Conservation (phyloP, 1,140 invertebrate species). For the Ceratoteleas bidentatus region DNA sequence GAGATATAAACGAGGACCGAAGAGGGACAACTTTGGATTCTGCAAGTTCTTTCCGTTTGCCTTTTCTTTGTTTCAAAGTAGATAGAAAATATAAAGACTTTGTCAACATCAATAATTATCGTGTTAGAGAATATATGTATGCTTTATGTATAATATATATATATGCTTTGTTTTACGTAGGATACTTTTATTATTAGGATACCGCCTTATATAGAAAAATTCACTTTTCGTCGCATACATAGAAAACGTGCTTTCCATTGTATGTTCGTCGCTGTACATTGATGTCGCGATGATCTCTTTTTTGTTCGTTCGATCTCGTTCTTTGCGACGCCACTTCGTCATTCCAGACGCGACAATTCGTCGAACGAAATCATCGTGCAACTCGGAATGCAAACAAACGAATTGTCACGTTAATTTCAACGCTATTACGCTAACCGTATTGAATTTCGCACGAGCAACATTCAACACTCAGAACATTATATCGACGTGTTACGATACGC, state of each 20-base stretch:
- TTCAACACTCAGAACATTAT: slow-evolving; percentile 63
- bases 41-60: slow-evolving; percentile 1
- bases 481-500: slow-evolving; percentile 32
- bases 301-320: slow-evolving; percentile 15
- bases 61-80: slow-evolving; percentile 40
- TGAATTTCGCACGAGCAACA: slow-evolving; percentile 60
- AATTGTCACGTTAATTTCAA: slow-evolving; percentile 24
- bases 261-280: slow-evolving; percentile 51
- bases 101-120: slow-evolving; percentile 57
- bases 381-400: slow-evolving; percentile 21
- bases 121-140: slow-evolving; percentile 49
- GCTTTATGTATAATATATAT: background rate
- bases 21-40: slow-evolving; percentile 42
- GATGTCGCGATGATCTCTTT: slow-evolving; percentile 32
- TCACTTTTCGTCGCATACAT: slow-evolving; percentile 51
- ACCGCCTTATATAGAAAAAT: slow-evolving; percentile 56
- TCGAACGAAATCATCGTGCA: slow-evolving; percentile 23
- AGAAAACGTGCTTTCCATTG: slow-evolving; percentile 50
- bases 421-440: slow-evolving; percentile 50
- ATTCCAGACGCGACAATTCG: slow-evolving; percentile 28
- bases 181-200: slow-evolving; percentile 8
- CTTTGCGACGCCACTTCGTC: slow-evolving; percentile 30
- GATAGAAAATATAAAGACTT: slow-evolving; percentile 62
- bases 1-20: slow-evolving; percentile 51
- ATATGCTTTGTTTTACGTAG: slow-evolving; percentile 32